A percentile compares a stretch with the other conserved stretches of the same genome.
phyloP scores from a whole-genome alignment of 2,797 vertebrate species.

The Acipenser ruthenus region DNA sequence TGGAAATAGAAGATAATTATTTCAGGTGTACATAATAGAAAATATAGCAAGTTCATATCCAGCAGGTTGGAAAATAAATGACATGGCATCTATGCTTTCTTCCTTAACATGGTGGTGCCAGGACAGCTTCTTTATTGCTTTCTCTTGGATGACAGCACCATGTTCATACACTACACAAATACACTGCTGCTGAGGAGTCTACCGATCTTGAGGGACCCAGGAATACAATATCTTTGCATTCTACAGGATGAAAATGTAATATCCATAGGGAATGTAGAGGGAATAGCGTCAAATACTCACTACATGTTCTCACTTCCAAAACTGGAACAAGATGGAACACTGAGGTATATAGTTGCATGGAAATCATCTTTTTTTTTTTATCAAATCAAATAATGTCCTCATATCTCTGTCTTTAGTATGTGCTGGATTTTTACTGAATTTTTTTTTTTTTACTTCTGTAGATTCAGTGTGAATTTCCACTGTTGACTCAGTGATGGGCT shows the following conservation, averaged over 20 bases:
- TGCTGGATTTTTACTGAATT: constrained; percentile 8
- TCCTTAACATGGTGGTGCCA: background rate
- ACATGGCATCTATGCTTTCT: background rate
- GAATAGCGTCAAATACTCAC: constrained; percentile 42
- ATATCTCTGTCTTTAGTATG: constrained; percentile 30
- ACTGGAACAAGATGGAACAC: constrained; percentile 76
- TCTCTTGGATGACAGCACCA: too few relatives aligned
- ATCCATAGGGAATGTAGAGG: constrained; percentile 15
- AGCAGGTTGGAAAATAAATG: constrained; percentile 26
- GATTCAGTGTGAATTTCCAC: constrained; percentile 98
- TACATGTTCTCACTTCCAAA: constrained; percentile 52
- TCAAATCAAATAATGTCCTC: constrained; percentile 27
- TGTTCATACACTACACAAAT: constrained; percentile 8
- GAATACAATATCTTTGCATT: constrained; percentile 41
- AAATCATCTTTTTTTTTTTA: constrained; percentile 51
- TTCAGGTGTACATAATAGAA: constrained; percentile 40
- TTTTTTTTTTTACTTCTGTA: constrained; percentile 74
- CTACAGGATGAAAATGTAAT: constrained; percentile 18
- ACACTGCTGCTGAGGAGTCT: constrained; percentile 32
- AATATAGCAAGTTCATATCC: constrained; percentile 41
- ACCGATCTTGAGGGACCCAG: constrained; percentile 26
- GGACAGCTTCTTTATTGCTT: background rate
- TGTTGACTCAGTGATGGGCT: constrained; percentile 85
- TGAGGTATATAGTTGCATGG: constrained; percentile 92
- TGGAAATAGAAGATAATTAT: constrained; percentile 37